A percentile compares a stretch with the other conserved stretches of the same genome.
These are phyloP conservation scores for Ochlodes sylvanus DNA, from an alignment of 2,888 invertebrate genomes.

Conservation along the genomic window DNA sequence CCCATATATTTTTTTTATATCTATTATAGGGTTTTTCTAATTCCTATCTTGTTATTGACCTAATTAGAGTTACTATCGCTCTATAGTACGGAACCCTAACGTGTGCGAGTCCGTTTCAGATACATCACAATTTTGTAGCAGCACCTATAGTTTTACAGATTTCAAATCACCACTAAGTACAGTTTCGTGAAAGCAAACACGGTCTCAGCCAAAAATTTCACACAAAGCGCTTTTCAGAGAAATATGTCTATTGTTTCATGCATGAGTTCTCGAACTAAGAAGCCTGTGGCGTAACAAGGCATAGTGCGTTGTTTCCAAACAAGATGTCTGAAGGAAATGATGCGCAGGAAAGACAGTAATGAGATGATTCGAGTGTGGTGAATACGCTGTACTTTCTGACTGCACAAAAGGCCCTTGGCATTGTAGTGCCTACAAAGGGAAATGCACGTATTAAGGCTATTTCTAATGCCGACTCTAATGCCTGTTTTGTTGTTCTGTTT, in stretches of 20 bases:
- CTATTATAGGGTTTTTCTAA: too few relatives aligned
- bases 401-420: slow-evolving; percentile 54
- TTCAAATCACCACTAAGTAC: too few relatives aligned
- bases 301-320: slow-evolving; percentile 51
- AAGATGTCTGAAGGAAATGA: slow-evolving; percentile 69
- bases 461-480: slow-evolving; percentile 47
- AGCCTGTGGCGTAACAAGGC: slow-evolving; percentile 50
- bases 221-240: neutral
- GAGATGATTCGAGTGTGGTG: slow-evolving; percentile 69
- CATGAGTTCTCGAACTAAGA: neutral
- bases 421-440: slow-evolving; percentile 63
- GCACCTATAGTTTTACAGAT: too few relatives aligned
- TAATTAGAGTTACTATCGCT: too few relatives aligned
- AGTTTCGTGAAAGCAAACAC: neutral
- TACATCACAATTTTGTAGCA: too few relatives aligned
- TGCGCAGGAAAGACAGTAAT: slow-evolving; percentile 66
- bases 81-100: too few relatives aligned
- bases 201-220: neutral
- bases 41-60: too few relatives aligned
- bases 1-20: too few relatives aligned
- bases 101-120: too few relatives aligned
- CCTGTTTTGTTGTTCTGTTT: slow-evolving; percentile 33
- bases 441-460: slow-evolving; percentile 46
- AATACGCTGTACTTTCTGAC: slow-evolving; percentile 55
- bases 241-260: neutral